These are phyloP conservation scores for Scalopus aquaticus DNA, from an alignment of 2,113 vertebrate genomes.

Conservation along the genomic window DNA sequence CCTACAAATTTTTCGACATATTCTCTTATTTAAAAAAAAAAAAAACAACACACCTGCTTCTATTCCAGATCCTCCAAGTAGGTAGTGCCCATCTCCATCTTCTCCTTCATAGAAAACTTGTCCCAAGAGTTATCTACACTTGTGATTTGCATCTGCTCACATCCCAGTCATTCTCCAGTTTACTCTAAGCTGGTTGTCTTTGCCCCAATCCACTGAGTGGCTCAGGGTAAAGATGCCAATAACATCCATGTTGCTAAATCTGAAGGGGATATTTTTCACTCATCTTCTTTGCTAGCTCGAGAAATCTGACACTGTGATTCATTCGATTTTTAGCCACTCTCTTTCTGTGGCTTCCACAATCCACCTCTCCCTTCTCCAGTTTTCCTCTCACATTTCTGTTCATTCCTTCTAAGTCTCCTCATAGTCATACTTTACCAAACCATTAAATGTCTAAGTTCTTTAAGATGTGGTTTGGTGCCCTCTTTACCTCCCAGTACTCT, in stretches of 20 bases:
- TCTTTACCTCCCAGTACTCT: not conserved
- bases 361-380: not conserved
- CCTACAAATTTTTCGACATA: not conserved
- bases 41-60: not conserved
- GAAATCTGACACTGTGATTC: not conserved
- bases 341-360: not conserved
- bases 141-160: not conserved
- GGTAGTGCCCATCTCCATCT: not conserved
- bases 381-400: constrained; percentile 22
- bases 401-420: not conserved
- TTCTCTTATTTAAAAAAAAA: no score
- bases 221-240: constrained; percentile 14
- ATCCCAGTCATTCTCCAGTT: not conserved
- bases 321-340: not conserved
- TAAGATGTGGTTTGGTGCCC: not conserved
- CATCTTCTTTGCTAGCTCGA: not conserved
- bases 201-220: not conserved
- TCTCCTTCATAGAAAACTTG: constrained; percentile 11
- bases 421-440: not conserved
- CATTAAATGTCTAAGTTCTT: constrained; percentile 20
- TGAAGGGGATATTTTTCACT: not conserved
- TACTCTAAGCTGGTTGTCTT: constrained; percentile 6
- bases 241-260: not conserved
- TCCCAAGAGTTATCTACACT: not conserved
- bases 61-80: not conserved